A percentile compares a stretch with the other conserved stretches of the same genome.
Conservation (phyloP, 2,888 invertebrate genomes). For the Cabera pusaria region DNA sequence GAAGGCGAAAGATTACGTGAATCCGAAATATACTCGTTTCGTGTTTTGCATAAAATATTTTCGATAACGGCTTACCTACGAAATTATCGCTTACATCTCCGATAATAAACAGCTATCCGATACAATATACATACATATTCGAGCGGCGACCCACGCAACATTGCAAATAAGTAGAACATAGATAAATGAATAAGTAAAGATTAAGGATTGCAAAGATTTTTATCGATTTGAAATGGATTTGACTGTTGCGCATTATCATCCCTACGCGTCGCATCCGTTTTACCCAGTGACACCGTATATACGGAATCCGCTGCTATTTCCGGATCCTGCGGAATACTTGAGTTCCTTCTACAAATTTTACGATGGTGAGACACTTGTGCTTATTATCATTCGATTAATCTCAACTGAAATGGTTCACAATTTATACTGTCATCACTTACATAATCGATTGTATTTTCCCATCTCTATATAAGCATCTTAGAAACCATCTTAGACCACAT, state of each 20-base stretch:
- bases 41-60: conserved; percentile 11
- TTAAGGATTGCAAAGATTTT: conserved; percentile 45
- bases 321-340: conserved; percentile 59
- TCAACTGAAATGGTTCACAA: no score
- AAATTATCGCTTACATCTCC: conserved; percentile 6
- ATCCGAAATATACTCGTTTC: conserved; percentile 17
- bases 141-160: conserved; percentile 24
- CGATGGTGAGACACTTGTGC: no score
- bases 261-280: conserved; percentile 46
- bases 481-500: no score
- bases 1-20: conserved; percentile 11
- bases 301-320: conserved; percentile 50
- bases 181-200: conserved; percentile 9
- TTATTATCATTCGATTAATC: no score
- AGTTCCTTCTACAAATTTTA: conserved; percentile 62
- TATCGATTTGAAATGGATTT: conserved; percentile 58
- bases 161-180: conserved; percentile 20
- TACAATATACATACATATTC: conserved; percentile 20
- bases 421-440: no score
- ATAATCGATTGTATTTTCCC: no score
- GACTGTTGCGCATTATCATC: conserved; percentile 44
- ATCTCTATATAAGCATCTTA: no score
- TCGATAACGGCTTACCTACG: conserved; percentile 20
- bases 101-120: no score
- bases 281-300: conserved; percentile 61